Evolutionary conservation across 1,140 invertebrate genomes (phyloP).

Genomic region (Acromyrmex charruanus): DNA sequence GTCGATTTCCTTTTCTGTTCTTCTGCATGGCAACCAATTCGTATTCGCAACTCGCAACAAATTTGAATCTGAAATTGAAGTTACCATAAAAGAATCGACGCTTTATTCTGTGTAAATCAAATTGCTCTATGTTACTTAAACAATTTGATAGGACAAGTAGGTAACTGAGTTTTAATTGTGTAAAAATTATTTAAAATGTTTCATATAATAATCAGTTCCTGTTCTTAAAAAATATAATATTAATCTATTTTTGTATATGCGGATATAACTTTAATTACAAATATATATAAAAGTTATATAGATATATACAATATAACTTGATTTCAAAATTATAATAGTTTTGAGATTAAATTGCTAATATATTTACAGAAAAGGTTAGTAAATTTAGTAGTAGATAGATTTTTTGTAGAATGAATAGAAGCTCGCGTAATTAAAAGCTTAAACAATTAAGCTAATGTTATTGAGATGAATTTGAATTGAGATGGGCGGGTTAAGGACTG

Average conservation of each 20-base stretch:
- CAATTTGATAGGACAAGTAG: not conserved
- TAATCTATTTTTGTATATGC: not conserved
- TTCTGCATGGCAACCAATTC: slow-evolving; percentile 36
- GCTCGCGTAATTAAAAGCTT: slow-evolving; percentile 80
- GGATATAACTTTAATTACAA: not conserved
- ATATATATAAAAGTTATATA: not conserved
- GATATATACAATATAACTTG: not conserved
- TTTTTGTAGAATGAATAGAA: slow-evolving; percentile 76
- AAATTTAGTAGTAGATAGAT: slow-evolving; percentile 38
- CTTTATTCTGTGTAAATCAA: slow-evolving; percentile 47
- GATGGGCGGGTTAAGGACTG: slow-evolving; percentile 78
- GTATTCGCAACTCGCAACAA: slow-evolving; percentile 69
- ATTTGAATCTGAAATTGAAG: slow-evolving; percentile 68
- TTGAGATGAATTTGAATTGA: slow-evolving; percentile 81
- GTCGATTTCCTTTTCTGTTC: slow-evolving; percentile 83
- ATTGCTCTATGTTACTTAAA: slow-evolving; percentile 18
- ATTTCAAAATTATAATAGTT: slow-evolving; percentile 11
- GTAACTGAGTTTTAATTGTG: not conserved
- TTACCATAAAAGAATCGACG: slow-evolving; percentile 65
- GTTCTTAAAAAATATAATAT: not conserved
- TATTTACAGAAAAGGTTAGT: not conserved
- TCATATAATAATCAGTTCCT: not conserved
- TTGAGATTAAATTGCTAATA: slow-evolving; percentile 9
- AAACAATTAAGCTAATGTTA: slow-evolving; percentile 84
- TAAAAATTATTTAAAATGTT: not conserved